Base-by-base conservation (phyloP, 2,113 vertebrate species). In the Tonatia bakeri region DNA sequence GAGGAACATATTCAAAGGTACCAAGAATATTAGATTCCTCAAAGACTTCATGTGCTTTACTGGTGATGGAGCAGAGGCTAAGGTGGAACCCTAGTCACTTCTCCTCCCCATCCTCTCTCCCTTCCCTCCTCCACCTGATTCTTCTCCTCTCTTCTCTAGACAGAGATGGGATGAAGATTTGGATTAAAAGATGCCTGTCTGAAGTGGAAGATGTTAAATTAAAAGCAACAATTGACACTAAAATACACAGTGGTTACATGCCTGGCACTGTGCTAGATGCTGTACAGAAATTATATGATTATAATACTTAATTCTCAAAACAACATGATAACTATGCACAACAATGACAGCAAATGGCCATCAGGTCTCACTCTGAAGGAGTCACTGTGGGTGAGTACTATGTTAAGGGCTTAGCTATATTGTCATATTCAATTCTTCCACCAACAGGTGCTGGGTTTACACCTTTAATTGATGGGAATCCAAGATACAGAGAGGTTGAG, bases 101-200 rank as follows among this genome's bases (percentile, higher is more conserved):
- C 19, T 38, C 47, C 19, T 40, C 14, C 3, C 1, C 0, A 0
- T 7, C 11, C 28, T 61, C 7, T 5, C 36, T 3, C 3, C 50
- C 7, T 26, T 31, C 19, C 19, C 4, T 9, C 45, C 40, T 38
- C 26, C 28, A 67, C 26, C 28, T 38, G 56, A n/a, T 7, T 85
- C 38, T 47, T 31, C 52, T 40, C 40, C 47, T 38, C 17, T 7
- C n/a, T n/a, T 11, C 31, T 72, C 43, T 76, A 7, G 36, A 26
- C 73, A 38, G 36, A 90, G 70, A 40, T 5, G 5, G 36, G 64
- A 36, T n/a, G 13, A 67, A 50, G 24, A 38, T 54, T 54, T 59
- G 50, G 33, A 83, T 77, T 15, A 36, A 16, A 75, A 75, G 50
- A 67, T 14, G 2, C 22, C 61, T 52, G 22, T 77, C 40, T 56